phyloP scores from a whole-genome alignment of 1,140 invertebrate species.

The Zaprionus taronus region DNA sequence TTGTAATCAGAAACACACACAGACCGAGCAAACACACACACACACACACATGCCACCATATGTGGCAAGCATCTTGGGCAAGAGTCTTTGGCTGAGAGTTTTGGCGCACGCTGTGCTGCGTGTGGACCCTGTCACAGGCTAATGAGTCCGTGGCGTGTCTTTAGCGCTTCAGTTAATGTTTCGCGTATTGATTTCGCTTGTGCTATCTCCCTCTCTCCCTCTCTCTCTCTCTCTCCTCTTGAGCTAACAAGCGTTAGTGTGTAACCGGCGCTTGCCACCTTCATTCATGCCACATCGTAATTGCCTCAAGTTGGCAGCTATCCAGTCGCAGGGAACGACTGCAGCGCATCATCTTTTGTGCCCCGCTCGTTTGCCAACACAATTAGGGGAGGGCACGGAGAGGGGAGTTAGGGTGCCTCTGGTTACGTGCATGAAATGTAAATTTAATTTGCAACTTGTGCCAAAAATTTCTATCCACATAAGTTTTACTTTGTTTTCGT shows the following conservation, averaged over 20 bases:
- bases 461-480: conserved; percentile 55
- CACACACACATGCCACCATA: conserved; percentile 9
- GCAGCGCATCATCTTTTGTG: conserved; percentile 34
- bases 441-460: conserved; percentile 81
- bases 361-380: conserved; percentile 52
- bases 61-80: conserved; percentile 15
- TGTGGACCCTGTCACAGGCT: conserved; percentile 44
- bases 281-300: conserved; percentile 35
- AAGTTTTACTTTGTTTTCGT: conserved; percentile 38
- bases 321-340: conserved; percentile 17
- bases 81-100: conserved; percentile 5
- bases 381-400: conserved; percentile 17
- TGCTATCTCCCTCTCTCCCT: conserved; percentile 5
- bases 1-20: conserved; percentile 28
- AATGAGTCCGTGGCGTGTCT: conserved; percentile 80
- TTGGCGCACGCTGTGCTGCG: conserved; percentile 12
- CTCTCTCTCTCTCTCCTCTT: neutral
- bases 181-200: conserved; percentile 75
- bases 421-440: conserved; percentile 76
- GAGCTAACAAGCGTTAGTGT: neutral
- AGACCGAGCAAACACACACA: conserved; percentile 1
- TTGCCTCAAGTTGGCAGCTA: conserved; percentile 42
- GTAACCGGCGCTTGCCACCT: conserved; percentile 6
- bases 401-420: neutral
- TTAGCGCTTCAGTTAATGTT: conserved; percentile 75